Base-by-base conservation (phyloP, 2,113 vertebrate genomes). In the Bostrychus sinensis region DNA sequence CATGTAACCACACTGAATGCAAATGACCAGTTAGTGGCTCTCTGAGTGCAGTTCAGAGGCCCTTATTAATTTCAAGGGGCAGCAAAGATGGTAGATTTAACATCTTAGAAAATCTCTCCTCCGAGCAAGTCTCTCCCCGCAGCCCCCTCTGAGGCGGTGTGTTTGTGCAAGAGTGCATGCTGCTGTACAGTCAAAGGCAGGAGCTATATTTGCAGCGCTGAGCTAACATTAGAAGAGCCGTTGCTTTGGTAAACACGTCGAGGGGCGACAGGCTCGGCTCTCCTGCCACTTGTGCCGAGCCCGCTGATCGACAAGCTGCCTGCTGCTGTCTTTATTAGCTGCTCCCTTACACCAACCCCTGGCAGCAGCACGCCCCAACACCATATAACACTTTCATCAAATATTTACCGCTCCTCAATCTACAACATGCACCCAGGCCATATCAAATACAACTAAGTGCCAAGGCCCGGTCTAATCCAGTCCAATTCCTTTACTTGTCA, bases 351-450 rank as follows among this genome's bases (percentile, higher is more conserved):
- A 78, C 56, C 70, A 50, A 48, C 70, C 75, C 42, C 70, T 75
- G 78, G 82, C 77, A 77, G 79, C 56, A 55, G 60, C 76, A 13
- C 43, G 63, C n/a, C 23, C 69, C 66, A 62, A 80, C 78, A 57
- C 68, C 77, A 55, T 61, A 66, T 56, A 66, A 77, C 59, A 36
- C 76, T 82, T 66, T 86, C 80, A 84, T 88, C 84, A 81, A 85
- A 90, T 88, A 88, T 89, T 86, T 84, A 88, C 84, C 82, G 67
- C 61, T 54, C 65, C 72, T 83, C 66, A 72, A 78, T 81, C 80
- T 66, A 62, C 70, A 63, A 72, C 67, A 30, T 26, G 62, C 72
- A 66, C 58, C 69, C 30, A 77, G 74, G 81, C 76, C 83, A 67
- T 78, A 66, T 81, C 79, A 83, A 86, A 87, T 72, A 81, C 59